These are phyloP conservation scores for Acanthochromis polyacanthus DNA, from an alignment of 2,113 vertebrate genomes.

Conservation along the genomic window DNA sequence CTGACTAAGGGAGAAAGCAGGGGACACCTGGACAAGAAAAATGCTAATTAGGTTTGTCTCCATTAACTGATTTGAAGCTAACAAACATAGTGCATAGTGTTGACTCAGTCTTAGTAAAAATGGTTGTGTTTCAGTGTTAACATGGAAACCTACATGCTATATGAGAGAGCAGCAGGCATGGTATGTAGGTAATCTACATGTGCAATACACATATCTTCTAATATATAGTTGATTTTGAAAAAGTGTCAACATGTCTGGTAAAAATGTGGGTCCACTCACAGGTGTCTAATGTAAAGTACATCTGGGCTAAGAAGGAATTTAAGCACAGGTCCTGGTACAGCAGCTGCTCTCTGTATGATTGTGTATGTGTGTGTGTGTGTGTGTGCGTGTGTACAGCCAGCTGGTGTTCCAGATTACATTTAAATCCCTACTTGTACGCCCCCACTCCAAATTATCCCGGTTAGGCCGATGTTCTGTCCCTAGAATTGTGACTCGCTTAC, in stretches of 20 bases:
- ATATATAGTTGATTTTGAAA: no score
- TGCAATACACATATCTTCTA: no score
- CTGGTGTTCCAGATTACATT: slow-evolving; percentile 55
- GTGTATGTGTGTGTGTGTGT: slow-evolving; percentile 20
- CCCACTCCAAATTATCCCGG: slow-evolving; percentile 32
- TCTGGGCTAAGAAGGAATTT: slow-evolving; percentile 27
- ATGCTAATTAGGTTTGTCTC: no score
- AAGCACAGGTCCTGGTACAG: slow-evolving; percentile 31
- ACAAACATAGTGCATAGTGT: no score
- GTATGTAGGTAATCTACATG: no score
- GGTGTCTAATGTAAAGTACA: slow-evolving; percentile 16
- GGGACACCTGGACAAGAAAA: no score
- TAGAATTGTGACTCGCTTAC: neutral
- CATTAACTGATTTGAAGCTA: no score
- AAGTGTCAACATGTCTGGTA: neutral
- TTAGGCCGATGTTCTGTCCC: slow-evolving; percentile 38
- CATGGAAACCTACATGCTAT: no score
- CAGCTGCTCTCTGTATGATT: neutral
- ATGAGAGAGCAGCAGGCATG: no score
- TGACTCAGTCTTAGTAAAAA: no score
- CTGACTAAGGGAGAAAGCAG: no score
- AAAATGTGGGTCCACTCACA: neutral
- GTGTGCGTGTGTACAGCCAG: slow-evolving; percentile 47
- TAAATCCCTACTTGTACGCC: slow-evolving; percentile 46
- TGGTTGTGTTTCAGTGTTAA: no score